Evolutionary conservation across 92 coral and sea anemone species (phyloP).

Genomic region (Phymanthus crucifer): DNA sequence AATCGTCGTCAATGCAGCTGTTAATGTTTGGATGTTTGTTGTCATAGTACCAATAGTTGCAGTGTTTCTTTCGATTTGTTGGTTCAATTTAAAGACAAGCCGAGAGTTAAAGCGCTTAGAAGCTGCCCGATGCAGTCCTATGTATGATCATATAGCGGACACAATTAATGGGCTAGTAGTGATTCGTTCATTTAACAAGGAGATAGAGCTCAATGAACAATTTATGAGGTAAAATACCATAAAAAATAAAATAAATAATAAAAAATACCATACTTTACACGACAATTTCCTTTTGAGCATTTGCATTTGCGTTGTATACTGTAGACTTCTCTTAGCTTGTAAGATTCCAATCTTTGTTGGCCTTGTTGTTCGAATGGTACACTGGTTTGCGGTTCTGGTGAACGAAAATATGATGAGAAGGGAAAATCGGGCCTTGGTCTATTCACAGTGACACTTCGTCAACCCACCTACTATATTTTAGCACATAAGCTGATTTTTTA

Average conservation of each 20-base stretch:
- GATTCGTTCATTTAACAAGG: slow-evolving; percentile 43
- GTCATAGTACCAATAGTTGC: slow-evolving; percentile 3
- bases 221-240: slow-evolving; percentile 6
- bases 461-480: too few relatives aligned
- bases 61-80: neutral
- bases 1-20: neutral
- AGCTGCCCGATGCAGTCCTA: slow-evolving; percentile 59
- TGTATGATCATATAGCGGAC: slow-evolving; percentile 61
- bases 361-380: too few relatives aligned
- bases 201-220: slow-evolving; percentile 26
- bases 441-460: too few relatives aligned
- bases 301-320: neutral
- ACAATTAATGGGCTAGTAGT: slow-evolving; percentile 54
- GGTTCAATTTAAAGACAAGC: slow-evolving; percentile 51
- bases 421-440: too few relatives aligned
- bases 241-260: too few relatives aligned
- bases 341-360: too few relatives aligned
- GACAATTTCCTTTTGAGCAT: neutral
- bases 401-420: too few relatives aligned
- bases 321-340: too few relatives aligned
- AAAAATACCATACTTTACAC: neutral
- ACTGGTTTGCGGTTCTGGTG: too few relatives aligned
- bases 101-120: slow-evolving; percentile 67
- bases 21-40: slow-evolving; percentile 11
- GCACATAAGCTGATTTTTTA: too few relatives aligned